Evolutionary conservation across 1,140 invertebrate species (phyloP), one percentile per base, ranked within the genome.

Genomic region (Drosophila quadrilineata): DNA sequence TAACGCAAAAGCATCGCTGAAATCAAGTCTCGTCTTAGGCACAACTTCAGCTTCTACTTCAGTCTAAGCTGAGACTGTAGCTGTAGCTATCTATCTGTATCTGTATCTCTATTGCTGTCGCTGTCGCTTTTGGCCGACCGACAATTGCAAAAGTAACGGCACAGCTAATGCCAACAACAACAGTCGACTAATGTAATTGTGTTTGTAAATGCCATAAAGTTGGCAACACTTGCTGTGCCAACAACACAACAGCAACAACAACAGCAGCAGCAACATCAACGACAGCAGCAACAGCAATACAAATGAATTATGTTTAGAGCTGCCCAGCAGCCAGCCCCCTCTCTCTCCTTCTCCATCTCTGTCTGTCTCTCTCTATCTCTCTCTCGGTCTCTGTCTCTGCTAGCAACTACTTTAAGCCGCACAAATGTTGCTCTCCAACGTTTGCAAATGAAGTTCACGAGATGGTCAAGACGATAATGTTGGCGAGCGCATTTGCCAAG

Each of bases 131-230:
- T n/a, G n/a, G 6, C 4, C 38, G 21, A 4, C 26, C 53, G 33
- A 36, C 54, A 60, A 53, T 68, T 68, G 69, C 65, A 62, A 72
- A 62, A 62, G 56, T 66, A 71, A 67, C 68, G 64, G 63, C 63
- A 66, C 12, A 62, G 57, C 57, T 60, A 62, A 67, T 53, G 48
- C 53, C 49, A 50, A 28, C 12, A 50, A 45, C 31, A 40, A 40
- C 36, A 53, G 40, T 58, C 56, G 57, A 70, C 71, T 77, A 75
- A 71, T 85, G 79, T 85, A 85, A 85, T 85, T 85, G 79, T 85
- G 75, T 80, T 84, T 85, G 79, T 85, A 85, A 85, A 85, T 85
- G 79, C 79, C 79, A 85, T 85, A 79, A 85, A 85, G 79, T 85
- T 85, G 79, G 79, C 79, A 84, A 85, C 79, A 85, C 79, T 85